A percentile compares a stretch with the other conserved stretches of the same genome.
Conservation (phyloP, 2,888 invertebrate genomes). For the Tricholauxania praeusta region DNA sequence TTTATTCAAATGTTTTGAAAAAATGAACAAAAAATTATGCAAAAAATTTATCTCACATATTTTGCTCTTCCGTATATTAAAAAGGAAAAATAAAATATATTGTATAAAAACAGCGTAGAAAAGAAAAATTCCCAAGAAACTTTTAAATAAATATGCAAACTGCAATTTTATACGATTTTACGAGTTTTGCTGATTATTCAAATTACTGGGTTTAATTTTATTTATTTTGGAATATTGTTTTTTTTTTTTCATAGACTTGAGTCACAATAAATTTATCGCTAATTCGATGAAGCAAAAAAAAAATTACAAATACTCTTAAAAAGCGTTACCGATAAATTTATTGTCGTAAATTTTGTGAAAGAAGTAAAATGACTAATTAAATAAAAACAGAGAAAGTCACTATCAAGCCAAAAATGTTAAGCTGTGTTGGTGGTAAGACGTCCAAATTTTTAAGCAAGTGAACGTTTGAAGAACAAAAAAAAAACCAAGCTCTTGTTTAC, state of each 20-base stretch:
- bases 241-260: conserved; percentile 9
- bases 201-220: too few species aligned
- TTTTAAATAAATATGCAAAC: too few species aligned
- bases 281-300: background rate
- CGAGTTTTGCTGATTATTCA: too few species aligned
- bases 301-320: conserved; percentile 1
- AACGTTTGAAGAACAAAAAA: too few species aligned
- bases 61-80: background rate
- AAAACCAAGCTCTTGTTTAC: too few species aligned
- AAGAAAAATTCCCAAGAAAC: background rate
- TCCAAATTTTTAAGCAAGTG: too few species aligned
- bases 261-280: conserved; percentile 16
- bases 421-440: too few species aligned
- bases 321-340: conserved; percentile 28
- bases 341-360: background rate
- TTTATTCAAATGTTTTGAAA: too few species aligned
- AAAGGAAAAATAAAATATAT: background rate
- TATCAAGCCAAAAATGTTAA: too few species aligned
- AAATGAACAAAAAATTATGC: background rate
- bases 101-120: background rate
- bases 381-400: too few species aligned
- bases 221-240: background rate
- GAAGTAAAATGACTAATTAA: conserved; percentile 27
- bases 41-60: background rate
- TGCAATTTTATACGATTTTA: too few species aligned